A percentile compares a stretch with the other conserved stretches of the same genome.
Conservation (phyloP, 2,888 invertebrate genomes). For the Pediacus dermestoides region DNA sequence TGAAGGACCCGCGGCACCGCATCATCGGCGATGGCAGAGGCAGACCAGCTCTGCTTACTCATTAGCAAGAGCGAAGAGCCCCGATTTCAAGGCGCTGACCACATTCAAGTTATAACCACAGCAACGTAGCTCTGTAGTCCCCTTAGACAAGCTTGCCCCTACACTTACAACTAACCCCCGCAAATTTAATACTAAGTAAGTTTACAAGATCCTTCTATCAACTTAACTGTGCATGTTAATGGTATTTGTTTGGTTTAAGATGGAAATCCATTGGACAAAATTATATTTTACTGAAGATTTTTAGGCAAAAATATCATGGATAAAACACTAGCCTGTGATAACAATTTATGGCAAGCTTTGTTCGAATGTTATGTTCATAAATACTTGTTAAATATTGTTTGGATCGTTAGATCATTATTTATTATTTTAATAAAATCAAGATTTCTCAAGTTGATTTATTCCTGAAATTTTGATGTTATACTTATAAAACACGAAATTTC, state of each 20-base stretch:
- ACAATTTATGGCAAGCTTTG: too few relatives aligned
- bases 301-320: too few relatives aligned
- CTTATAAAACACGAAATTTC: too few relatives aligned
- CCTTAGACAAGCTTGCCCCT: slow-evolving; percentile 3
- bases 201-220: slow-evolving; percentile 5
- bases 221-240: slow-evolving; percentile 4
- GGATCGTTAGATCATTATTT: too few relatives aligned
- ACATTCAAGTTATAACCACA: slow-evolving; percentile 10
- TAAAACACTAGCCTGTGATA: too few relatives aligned
- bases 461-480: too few relatives aligned
- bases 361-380: too few relatives aligned
- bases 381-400: too few relatives aligned
- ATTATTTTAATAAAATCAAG: too few relatives aligned
- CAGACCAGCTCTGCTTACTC: slow-evolving; percentile 17
- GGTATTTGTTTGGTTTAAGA: not conserved
- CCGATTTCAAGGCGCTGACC: slow-evolving; percentile 10
- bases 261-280: not conserved
- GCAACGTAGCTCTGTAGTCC: slow-evolving; percentile 8
- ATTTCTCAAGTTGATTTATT: too few relatives aligned
- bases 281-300: too few relatives aligned
- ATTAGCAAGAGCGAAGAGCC: slow-evolving; percentile 14
- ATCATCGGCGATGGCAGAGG: slow-evolving; percentile 17
- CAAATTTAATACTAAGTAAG: slow-evolving; percentile 10
- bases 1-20: slow-evolving; percentile 11
- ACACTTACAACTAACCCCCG: slow-evolving; percentile 6